phyloP scores from a whole-genome alignment of 2,888 invertebrate genomes.

The Chironomus riparius region DNA sequence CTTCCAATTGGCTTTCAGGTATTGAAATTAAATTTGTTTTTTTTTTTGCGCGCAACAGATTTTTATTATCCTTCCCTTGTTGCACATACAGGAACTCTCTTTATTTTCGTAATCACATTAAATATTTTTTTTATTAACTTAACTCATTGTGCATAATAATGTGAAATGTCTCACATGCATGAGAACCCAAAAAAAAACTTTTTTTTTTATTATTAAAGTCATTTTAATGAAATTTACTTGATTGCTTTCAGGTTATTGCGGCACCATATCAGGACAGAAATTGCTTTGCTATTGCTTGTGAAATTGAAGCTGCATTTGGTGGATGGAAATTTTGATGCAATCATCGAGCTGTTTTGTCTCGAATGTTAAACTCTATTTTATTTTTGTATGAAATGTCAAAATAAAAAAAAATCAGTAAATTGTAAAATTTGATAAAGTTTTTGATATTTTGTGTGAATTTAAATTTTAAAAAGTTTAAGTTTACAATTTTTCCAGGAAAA shows the following conservation, averaged over 20 bases:
- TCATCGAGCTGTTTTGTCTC: background rate
- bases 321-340: conserved; percentile 55
- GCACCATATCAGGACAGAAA: conserved; percentile 67
- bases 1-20: conserved; percentile 72
- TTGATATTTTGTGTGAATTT: background rate
- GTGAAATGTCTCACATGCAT: no score
- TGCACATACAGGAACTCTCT: background rate
- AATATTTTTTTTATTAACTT: background rate
- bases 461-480: no score
- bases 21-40: background rate
- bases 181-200: background rate
- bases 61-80: background rate
- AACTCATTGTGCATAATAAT: background rate
- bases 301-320: conserved; percentile 68
- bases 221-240: background rate
- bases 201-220: background rate
- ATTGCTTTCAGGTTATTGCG: conserved; percentile 53
- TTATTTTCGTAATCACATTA: background rate
- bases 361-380: background rate
- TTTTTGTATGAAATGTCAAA: background rate
- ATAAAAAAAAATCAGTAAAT: no score
- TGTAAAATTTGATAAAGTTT: no score
- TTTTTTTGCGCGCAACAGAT: background rate
- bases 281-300: conserved; percentile 68
- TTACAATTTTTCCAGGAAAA: no score